Percentiles rank a stretch among this genome's conserved stretches.
These are phyloP conservation scores for Halesus radiatus DNA, from an alignment of 1,140 invertebrate genomes.

Conservation along the genomic window DNA sequence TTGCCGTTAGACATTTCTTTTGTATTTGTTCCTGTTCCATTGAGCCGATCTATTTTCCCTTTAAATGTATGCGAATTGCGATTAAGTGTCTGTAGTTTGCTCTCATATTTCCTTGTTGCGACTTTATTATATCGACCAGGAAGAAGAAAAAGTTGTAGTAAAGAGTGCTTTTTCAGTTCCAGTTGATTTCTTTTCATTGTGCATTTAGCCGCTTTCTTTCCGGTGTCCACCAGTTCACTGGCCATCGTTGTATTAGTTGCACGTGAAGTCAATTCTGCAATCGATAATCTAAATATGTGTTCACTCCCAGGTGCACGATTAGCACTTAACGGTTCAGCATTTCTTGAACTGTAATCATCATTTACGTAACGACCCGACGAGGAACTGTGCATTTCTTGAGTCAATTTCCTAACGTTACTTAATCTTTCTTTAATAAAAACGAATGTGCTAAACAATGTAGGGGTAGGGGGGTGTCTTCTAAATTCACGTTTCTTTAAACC, in stretches of 20 bases:
- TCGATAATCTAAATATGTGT: background rate
- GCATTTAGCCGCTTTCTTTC: constrained; percentile 44
- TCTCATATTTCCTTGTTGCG: background rate
- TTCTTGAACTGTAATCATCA: background rate
- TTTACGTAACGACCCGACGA: background rate
- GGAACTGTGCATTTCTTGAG: background rate
- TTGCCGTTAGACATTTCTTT: constrained; percentile 30
- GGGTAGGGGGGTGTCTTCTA: background rate
- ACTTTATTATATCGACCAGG: background rate
- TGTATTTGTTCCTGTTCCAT: constrained; percentile 32
- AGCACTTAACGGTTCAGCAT: background rate
- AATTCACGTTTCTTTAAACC: background rate
- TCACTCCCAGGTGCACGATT: background rate
- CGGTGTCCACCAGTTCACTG: constrained; percentile 9
- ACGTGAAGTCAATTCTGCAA: background rate
- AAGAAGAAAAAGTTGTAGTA: background rate
- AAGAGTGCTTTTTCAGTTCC: background rate
- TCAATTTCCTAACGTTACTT: background rate
- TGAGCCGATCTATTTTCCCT: background rate
- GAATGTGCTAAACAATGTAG: background rate
- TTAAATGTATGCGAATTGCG: constrained; percentile 15
- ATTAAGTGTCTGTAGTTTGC: background rate
- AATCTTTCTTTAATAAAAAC: background rate
- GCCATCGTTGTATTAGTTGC: constrained; percentile 20
- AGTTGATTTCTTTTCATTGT: constrained; percentile 45